A percentile compares a stretch with the other conserved stretches of the same genome.
phyloP scores from a whole-genome alignment of 2,888 invertebrate genomes.

The Dynastes tityus region DNA sequence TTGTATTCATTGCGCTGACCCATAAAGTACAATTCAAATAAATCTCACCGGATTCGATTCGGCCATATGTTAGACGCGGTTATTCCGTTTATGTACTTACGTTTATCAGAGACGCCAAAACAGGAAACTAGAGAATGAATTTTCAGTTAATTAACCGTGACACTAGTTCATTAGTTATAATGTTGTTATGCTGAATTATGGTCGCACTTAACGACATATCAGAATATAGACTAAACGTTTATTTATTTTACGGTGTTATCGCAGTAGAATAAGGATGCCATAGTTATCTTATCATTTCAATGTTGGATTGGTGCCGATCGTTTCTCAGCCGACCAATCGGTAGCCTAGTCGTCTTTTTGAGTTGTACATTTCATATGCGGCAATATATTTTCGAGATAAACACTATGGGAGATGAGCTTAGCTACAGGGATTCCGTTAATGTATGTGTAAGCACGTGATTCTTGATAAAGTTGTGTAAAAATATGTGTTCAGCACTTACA shows the following conservation, averaged over 20 bases:
- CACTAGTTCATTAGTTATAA: constrained; percentile 43
- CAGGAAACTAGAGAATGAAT: constrained; percentile 43
- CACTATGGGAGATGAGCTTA: not conserved
- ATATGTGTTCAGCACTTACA: not conserved
- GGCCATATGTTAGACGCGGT: constrained; percentile 31
- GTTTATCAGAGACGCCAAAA: constrained; percentile 42
- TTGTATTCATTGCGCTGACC: constrained; percentile 25
- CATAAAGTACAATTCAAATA: constrained; percentile 32
- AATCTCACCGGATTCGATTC: constrained; percentile 26
- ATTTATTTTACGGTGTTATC: constrained; percentile 20
- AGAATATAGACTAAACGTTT: constrained; percentile 35
- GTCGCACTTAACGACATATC: constrained; percentile 23
- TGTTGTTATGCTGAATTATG: constrained; percentile 37
- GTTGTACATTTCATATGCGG: constrained; percentile 21
- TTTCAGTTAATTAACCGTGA: constrained; percentile 42
- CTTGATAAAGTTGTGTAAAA: constrained; percentile 3
- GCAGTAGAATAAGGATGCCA: constrained; percentile 33
- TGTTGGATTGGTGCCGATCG: constrained; percentile 26
- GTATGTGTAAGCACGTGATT: not conserved
- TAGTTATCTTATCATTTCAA: constrained; percentile 55
- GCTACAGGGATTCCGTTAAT: not conserved
- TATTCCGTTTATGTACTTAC: constrained; percentile 46
- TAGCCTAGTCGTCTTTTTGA: not conserved
- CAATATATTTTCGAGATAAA: constrained; percentile 24
- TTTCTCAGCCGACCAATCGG: constrained; percentile 23